Percentiles rank a stretch among this genome's conserved stretches.
phyloP scores from a whole-genome alignment of 2,113 vertebrate genomes.

The Progne subis region DNA sequence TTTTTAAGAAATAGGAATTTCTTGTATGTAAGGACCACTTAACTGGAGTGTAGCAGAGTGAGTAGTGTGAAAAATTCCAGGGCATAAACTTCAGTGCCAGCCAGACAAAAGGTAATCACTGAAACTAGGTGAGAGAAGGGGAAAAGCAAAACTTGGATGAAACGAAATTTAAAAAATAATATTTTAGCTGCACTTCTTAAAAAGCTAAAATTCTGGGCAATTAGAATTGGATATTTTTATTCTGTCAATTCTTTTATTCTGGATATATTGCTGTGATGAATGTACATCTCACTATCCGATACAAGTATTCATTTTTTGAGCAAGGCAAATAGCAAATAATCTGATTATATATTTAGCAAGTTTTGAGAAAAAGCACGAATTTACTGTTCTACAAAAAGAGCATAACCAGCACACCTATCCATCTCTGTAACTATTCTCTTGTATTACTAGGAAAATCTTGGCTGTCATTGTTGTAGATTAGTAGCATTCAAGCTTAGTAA shows the following conservation, averaged over 20 bases:
- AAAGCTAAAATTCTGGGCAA: neutral
- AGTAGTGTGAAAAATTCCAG: neutral
- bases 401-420: neutral
- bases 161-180: neutral
- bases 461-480: neutral
- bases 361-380: neutral
- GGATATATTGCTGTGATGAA: neutral
- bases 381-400: neutral
- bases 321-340: neutral
- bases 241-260: neutral
- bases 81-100: neutral
- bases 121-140: neutral
- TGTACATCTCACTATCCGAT: neutral
- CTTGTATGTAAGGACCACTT: neutral
- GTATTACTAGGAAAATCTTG: neutral
- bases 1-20: neutral
- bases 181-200: neutral
- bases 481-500: neutral
- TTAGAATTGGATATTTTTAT: neutral
- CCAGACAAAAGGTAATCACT: neutral
- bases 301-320: neutral
- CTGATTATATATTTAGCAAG: neutral
- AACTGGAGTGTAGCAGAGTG: neutral
- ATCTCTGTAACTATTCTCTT: neutral
- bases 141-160: neutral